These are phyloP conservation scores for Tenualosa ilisha DNA, from an alignment of 2,797 vertebrate genomes.

Conservation along the genomic window DNA sequence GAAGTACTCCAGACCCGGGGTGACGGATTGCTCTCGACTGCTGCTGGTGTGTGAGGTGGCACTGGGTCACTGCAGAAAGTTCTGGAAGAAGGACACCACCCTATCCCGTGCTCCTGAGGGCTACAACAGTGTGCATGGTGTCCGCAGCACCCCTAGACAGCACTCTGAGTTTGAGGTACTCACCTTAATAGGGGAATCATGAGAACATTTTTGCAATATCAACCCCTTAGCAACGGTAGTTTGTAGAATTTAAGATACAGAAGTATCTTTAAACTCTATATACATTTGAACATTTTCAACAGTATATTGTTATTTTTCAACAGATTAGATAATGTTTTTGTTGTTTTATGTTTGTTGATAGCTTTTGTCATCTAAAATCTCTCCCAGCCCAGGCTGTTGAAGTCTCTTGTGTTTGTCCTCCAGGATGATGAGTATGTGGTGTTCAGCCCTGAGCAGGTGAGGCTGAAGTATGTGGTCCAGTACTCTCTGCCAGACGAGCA, in stretches of 20 bases:
- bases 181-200: too few relatives aligned
- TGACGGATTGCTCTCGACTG: constrained; percentile 73
- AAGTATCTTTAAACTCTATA: too few relatives aligned
- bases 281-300: too few relatives aligned
- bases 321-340: too few relatives aligned
- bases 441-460: constrained; percentile 82
- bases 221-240: too few relatives aligned
- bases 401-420: background rate
- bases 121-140: constrained; percentile 80
- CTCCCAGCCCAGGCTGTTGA: background rate
- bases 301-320: too few relatives aligned
- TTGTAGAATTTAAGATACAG: too few relatives aligned
- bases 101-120: constrained; percentile 75
- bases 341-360: too few relatives aligned
- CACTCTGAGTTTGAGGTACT: constrained; percentile 81
- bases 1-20: constrained; percentile 77
- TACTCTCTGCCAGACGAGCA: constrained; percentile 73
- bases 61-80: constrained; percentile 72
- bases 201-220: too few relatives aligned
- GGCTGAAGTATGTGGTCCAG: constrained; percentile 82
- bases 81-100: constrained; percentile 61
- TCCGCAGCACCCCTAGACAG: constrained; percentile 44
- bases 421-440: constrained; percentile 89
- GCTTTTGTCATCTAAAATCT: too few relatives aligned
- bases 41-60: constrained; percentile 83